Percentiles rank a stretch among this genome's conserved stretches.
phyloP scores from a whole-genome alignment of 2,888 invertebrate species.

The Macrosoma leucophasiata region DNA sequence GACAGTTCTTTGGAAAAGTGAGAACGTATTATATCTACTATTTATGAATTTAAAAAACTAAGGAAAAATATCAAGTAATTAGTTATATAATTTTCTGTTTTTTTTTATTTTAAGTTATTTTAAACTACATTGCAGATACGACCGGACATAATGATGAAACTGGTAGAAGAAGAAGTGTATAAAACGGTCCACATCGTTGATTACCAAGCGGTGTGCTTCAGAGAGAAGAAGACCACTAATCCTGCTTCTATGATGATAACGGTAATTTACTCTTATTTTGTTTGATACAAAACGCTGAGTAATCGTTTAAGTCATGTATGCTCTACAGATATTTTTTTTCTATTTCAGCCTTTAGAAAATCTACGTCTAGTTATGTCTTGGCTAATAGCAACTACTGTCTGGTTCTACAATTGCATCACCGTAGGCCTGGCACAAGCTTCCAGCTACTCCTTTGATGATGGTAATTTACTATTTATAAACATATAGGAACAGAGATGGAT shows the following conservation, averaged over 20 bases:
- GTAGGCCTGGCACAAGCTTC: slow-evolving; percentile 67
- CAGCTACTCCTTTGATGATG: slow-evolving; percentile 60
- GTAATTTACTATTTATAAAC: slow-evolving; percentile 37
- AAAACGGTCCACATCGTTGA: slow-evolving; percentile 85
- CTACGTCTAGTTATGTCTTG: slow-evolving; percentile 74
- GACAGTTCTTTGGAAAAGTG: slow-evolving; percentile 91
- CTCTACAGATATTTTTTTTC: neutral
- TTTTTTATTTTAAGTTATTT: neutral
- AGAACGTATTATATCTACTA: too few relatives aligned
- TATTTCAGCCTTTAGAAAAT: slow-evolving; percentile 75
- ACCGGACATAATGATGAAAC: slow-evolving; percentile 83
- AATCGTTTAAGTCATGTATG: too few relatives aligned
- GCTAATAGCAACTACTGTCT: slow-evolving; percentile 73
- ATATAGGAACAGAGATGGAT: neutral
- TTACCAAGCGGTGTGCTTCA: slow-evolving; percentile 93
- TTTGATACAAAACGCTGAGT: neutral
- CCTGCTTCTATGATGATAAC: slow-evolving; percentile 76
- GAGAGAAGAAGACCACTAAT: slow-evolving; percentile 78
- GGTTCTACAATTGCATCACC: slow-evolving; percentile 74
- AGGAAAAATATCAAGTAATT: neutral
- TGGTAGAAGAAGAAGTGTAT: slow-evolving; percentile 85
- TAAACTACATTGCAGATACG: slow-evolving; percentile 56
- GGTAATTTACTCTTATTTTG: slow-evolving; percentile 52
- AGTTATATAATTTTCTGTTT: slow-evolving; percentile 1
- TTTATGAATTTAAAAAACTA: too few relatives aligned